A percentile compares a stretch with the other conserved stretches of the same genome.
Conservation (phyloP, 2,113 vertebrate genomes). For the Anhinga rufa region DNA sequence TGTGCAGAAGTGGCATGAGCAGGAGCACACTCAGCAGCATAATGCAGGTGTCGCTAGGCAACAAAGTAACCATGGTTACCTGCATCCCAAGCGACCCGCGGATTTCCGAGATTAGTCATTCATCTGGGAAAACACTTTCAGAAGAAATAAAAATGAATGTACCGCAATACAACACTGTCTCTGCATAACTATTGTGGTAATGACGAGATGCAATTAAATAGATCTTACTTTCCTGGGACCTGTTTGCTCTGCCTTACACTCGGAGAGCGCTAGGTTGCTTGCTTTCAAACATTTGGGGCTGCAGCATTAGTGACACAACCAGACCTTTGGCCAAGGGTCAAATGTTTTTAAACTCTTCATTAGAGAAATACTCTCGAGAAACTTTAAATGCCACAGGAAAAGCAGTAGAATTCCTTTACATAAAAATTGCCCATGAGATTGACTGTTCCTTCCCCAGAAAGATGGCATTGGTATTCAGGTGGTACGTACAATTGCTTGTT, state of each 20-base stretch:
- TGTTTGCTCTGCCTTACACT: neutral
- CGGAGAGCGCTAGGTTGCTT: neutral
- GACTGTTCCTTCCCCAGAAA: neutral
- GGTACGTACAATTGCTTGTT: neutral
- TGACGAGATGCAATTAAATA: neutral
- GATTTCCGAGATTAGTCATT: neutral
- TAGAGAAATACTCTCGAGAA: neutral
- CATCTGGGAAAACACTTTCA: neutral
- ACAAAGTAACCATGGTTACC: slow-evolving; percentile 17
- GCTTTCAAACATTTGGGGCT: neutral
- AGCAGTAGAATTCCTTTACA: neutral
- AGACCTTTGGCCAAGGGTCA: neutral
- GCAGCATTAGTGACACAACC: neutral
- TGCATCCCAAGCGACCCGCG: neutral
- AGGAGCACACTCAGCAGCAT: neutral
- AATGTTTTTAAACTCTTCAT: neutral
- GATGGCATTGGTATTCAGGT: neutral
- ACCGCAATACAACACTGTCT: neutral
- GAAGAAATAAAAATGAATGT: neutral
- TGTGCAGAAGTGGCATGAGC: neutral
- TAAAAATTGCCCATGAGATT: neutral
- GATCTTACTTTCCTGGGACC: neutral
- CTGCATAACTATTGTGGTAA: neutral
- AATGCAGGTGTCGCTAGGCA: neutral
- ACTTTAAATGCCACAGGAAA: neutral